Evolutionary conservation across 1,140 invertebrate genomes (phyloP), one percentile per base, ranked within the genome.

Genomic region (Drosophila asahinai): DNA sequence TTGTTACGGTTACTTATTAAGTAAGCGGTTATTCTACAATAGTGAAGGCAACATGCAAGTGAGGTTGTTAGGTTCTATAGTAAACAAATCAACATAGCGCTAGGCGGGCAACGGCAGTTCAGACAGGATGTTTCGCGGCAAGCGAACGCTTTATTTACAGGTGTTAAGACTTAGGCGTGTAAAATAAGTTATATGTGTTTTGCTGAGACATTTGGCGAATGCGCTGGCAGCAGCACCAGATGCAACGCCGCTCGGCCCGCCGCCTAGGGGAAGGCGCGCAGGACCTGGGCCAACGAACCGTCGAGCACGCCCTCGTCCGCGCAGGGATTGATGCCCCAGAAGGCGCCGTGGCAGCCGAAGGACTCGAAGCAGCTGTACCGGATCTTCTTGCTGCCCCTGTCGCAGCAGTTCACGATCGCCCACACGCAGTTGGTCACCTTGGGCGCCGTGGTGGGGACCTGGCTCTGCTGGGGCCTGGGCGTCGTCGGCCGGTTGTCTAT

Each of bases 371-470:
- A 97, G 7, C 92, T 93, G 66, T 94, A 94, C 65, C 91, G 93
- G 47, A 94, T 93, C 66, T 75, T 74, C 61, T 49, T 72, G 49
- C 81, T 93, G 4, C 74, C 92, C 9, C 86, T 82, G 27, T 94
- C 93, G 74, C 96, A 96, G 81, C 96, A 97, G 25, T 95, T 94
- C 12, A 96, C 92, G 7, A 96, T 94, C 0, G 96, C 96, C 94
- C 94, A 95, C 27, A 96, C 94, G 82, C 96, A 96, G 36, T 92
- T 84, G 66, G 92, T 91, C 8, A 95, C 95, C 58, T 36, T 93
- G 42, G 48, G 93, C 75, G 64, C 76, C 33, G 86, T 42, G 11
- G 72, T 17, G 22, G 68, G 1, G 3, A 12, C 33, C 52, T 38
- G 54, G 36, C 14, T 22, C 17, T 9, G 33, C 17, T 17, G 19